phyloP scores from a whole-genome alignment of 1,140 invertebrate species.

The Heterodera schachtii region DNA sequence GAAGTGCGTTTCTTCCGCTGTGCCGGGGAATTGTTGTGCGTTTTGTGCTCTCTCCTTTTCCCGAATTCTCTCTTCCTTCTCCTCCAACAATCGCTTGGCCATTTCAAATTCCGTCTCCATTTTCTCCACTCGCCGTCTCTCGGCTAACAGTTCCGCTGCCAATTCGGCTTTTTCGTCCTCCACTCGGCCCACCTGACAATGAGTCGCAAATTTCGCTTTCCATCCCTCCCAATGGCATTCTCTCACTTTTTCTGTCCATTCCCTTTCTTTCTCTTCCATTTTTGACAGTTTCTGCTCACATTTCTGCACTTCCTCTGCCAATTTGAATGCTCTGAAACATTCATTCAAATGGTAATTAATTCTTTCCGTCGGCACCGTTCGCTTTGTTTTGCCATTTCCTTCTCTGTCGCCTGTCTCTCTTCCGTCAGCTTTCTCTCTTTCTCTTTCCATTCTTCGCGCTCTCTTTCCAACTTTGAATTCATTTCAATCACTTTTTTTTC shows the following conservation, averaged over 20 bases:
- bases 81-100: neutral
- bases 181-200: conserved; percentile 1
- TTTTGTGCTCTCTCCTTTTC: neutral
- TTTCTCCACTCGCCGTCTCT: neutral
- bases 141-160: conserved; percentile 7
- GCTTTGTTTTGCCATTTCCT: neutral
- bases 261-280: neutral
- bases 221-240: neutral
- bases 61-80: neutral
- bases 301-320: neutral
- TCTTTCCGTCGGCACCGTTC: neutral
- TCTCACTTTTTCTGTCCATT: neutral
- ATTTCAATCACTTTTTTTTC: neutral
- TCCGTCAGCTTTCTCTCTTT: neutral
- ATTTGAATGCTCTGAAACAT: conserved; percentile 8
- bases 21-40: neutral
- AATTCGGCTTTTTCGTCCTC: conserved; percentile 19
- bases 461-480: neutral
- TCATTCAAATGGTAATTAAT: neutral
- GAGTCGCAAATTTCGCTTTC: neutral
- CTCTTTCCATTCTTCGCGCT: neutral
- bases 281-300: neutral
- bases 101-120: conserved; percentile 11
- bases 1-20: neutral
- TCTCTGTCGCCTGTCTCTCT: neutral